A percentile compares a stretch with the other conserved stretches of the same genome.
These are phyloP conservation scores for Oncorhynchus mykiss DNA, from an alignment of 2,113 vertebrate genomes.

Conservation along the genomic window DNA sequence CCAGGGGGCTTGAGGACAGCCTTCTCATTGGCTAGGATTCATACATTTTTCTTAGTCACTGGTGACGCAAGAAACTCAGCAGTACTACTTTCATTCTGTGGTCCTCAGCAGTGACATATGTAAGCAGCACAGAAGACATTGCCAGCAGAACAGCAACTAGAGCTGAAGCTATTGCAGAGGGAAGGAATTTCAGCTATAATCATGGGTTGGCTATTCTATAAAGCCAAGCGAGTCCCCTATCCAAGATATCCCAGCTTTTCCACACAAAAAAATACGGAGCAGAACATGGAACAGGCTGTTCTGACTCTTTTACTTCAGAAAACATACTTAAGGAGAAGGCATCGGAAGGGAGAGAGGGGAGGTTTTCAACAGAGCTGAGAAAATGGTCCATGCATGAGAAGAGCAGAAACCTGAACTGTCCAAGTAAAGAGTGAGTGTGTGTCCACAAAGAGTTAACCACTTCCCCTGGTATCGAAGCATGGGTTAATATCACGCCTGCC, in stretches of 20 bases:
- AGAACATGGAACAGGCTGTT: neutral
- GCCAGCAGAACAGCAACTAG: neutral
- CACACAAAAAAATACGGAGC: neutral
- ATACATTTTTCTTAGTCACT: slow-evolving; percentile 21
- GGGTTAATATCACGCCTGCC: slow-evolving; percentile 93
- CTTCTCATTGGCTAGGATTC: slow-evolving; percentile 7
- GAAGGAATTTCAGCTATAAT: neutral
- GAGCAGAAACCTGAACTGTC: neutral
- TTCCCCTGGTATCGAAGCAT: slow-evolving; percentile 70
- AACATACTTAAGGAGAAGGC: neutral
- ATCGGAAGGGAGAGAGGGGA: neutral
- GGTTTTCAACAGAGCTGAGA: neutral
- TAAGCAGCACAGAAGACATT: slow-evolving; percentile 9
- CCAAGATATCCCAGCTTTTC: neutral
- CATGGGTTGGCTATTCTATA: neutral
- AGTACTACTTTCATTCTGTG: slow-evolving; percentile 23
- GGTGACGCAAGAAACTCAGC: slow-evolving; percentile 25
- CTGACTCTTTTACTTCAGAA: neutral
- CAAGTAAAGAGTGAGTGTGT: slow-evolving; percentile 45
- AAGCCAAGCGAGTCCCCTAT: neutral
- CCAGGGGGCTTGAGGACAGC: neutral
- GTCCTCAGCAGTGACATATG: slow-evolving; percentile 19
- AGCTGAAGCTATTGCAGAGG: neutral
- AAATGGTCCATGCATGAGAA: slow-evolving; percentile 5
- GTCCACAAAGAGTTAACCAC: slow-evolving; percentile 82